These are phyloP conservation scores for Nephrotoma appendiculata DNA, from an alignment of 2,888 invertebrate genomes.

Conservation along the genomic window DNA sequence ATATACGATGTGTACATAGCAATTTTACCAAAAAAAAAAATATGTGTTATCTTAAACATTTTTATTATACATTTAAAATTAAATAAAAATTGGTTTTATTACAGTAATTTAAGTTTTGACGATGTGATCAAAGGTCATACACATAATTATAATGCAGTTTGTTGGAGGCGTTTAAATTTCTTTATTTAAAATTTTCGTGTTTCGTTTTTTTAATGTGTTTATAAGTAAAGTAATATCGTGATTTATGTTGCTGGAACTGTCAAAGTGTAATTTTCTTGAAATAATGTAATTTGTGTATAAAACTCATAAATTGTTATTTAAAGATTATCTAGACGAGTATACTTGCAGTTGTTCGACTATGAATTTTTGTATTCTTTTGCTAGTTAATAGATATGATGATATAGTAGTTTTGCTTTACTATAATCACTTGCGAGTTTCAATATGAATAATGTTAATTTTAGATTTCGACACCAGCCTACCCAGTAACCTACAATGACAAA, in stretches of 20 bases:
- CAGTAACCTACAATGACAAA: too few relatives aligned
- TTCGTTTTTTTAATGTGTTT: background rate
- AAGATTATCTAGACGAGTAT: too few relatives aligned
- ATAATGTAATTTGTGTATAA: too few relatives aligned
- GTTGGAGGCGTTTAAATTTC: background rate
- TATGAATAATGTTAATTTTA: too few relatives aligned
- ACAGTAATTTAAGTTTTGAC: background rate
- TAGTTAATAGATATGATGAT: too few relatives aligned
- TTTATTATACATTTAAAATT: background rate
- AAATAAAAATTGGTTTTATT: background rate
- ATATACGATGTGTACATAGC: background rate
- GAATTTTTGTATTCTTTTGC: background rate
- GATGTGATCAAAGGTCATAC: background rate
- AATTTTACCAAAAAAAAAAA: background rate
- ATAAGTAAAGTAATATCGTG: background rate
- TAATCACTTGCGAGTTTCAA: too few relatives aligned
- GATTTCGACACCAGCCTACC: too few relatives aligned
- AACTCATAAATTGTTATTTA: background rate
- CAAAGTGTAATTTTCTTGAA: background rate
- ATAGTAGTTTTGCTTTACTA: too few relatives aligned
- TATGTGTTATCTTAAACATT: background rate
- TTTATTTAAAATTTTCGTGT: background rate
- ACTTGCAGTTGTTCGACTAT: background rate
- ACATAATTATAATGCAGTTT: background rate
- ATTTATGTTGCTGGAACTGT: background rate